Evolutionary conservation across 2,888 invertebrate species (phyloP).

Genomic region (Diplazon laetatorius): DNA sequence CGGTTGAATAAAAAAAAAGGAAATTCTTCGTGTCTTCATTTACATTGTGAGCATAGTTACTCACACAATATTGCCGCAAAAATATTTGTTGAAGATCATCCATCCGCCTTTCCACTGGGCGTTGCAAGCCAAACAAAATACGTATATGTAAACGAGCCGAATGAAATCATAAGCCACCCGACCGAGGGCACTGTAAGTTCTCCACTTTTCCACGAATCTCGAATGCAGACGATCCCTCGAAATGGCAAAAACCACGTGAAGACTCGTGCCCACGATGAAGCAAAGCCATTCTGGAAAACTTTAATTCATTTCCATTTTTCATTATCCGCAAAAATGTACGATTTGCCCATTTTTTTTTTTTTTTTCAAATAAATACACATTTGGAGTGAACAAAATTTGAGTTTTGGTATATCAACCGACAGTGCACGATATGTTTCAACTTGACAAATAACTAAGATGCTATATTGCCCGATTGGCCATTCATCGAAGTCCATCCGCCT

Average conservation of each 20-base stretch:
- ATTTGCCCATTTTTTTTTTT: too few species aligned
- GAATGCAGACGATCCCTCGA: conserved; percentile 67
- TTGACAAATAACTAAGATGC: too few species aligned
- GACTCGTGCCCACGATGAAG: conserved; percentile 83
- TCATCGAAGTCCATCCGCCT: too few species aligned
- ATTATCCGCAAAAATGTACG: too few species aligned
- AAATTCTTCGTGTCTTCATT: background rate
- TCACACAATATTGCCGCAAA: conserved; percentile 68
- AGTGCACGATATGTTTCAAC: too few species aligned
- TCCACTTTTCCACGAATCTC: conserved; percentile 63
- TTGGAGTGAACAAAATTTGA: too few species aligned
- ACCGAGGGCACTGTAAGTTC: conserved; percentile 52
- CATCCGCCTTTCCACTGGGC: conserved; percentile 85
- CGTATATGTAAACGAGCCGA: conserved; percentile 82
- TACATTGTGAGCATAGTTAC: background rate
- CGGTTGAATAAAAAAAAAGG: background rate
- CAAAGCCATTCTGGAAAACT: conserved; percentile 82
- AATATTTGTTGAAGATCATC: conserved; percentile 79
- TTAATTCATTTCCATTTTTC: conserved; percentile 31
- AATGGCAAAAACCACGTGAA: conserved; percentile 85
- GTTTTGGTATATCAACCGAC: too few species aligned
- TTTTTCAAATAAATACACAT: background rate
- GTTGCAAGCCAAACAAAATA: conserved; percentile 83
- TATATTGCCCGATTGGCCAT: too few species aligned
- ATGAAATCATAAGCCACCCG: conserved; percentile 64